Evolutionary conservation across 2,888 invertebrate species (phyloP).

Genomic region (Hypena proboscidalis): DNA sequence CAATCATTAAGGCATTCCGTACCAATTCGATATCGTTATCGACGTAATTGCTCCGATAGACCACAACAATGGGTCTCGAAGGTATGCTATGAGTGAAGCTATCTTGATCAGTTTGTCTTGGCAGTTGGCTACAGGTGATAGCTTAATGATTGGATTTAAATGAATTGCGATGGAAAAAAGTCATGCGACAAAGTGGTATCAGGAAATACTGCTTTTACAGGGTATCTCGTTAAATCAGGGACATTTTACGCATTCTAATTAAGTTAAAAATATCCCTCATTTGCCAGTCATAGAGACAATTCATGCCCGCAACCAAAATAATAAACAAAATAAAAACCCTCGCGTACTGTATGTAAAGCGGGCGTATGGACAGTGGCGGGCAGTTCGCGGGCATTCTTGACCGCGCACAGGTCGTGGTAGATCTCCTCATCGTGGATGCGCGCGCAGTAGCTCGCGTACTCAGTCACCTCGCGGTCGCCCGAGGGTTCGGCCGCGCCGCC

Average conservation of each 20-base stretch:
- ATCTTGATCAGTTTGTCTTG: too few relatives aligned
- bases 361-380: constrained; percentile 76
- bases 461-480: constrained; percentile 75
- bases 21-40: neutral
- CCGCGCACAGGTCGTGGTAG: constrained; percentile 96
- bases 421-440: constrained; percentile 95
- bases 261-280: constrained; percentile 5
- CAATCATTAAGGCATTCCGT: neutral
- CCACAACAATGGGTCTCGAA: too few relatives aligned
- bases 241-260: too few relatives aligned
- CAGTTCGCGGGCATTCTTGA: constrained; percentile 85
- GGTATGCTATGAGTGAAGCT: too few relatives aligned
- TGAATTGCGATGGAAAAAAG: too few relatives aligned
- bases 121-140: too few relatives aligned
- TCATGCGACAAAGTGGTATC: too few relatives aligned
- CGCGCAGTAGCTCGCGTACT: constrained; percentile 89
- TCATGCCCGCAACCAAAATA: constrained; percentile 26
- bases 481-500: constrained; percentile 62
- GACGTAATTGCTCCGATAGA: neutral
- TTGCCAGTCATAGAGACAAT: constrained; percentile 39
- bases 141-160: too few relatives aligned
- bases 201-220: too few relatives aligned
- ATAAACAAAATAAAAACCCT: constrained; percentile 49
- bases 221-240: too few relatives aligned
- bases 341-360: constrained; percentile 82